phyloP scores from a whole-genome alignment of 2,797 vertebrate species.

The Petrocephalus sullivani region DNA sequence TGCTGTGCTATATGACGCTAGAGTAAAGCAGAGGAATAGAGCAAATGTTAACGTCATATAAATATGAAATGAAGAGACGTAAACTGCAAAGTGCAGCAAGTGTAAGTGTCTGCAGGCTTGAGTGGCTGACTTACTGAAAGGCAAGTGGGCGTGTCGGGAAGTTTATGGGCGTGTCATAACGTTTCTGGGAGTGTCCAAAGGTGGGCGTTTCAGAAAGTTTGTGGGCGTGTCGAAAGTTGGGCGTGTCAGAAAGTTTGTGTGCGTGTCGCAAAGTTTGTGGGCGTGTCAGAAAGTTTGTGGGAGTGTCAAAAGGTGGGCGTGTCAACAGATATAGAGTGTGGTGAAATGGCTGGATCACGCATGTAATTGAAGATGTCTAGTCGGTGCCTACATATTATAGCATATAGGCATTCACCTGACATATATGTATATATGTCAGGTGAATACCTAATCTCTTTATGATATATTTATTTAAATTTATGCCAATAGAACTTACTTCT shows the following conservation, averaged over 20 bases:
- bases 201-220: neutral
- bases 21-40: neutral
- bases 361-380: neutral
- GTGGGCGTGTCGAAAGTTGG: neutral
- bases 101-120: neutral
- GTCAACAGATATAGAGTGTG: too few relatives aligned
- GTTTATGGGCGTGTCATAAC: neutral
- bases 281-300: neutral
- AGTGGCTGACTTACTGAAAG: neutral
- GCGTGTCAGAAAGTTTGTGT: neutral
- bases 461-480: neutral
- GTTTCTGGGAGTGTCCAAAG: neutral
- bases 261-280: neutral
- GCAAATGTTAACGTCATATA: neutral
- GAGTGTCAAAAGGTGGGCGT: neutral
- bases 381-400: neutral
- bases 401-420: neutral
- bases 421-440: neutral
- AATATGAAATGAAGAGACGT: neutral
- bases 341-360: neutral
- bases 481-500: neutral
- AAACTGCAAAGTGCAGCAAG: neutral
- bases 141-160: neutral
- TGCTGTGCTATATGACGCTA: constrained; percentile 34
- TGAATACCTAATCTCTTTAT: neutral